Conservation (phyloP, 2,113 vertebrate species). For the Athene noctua region DNA sequence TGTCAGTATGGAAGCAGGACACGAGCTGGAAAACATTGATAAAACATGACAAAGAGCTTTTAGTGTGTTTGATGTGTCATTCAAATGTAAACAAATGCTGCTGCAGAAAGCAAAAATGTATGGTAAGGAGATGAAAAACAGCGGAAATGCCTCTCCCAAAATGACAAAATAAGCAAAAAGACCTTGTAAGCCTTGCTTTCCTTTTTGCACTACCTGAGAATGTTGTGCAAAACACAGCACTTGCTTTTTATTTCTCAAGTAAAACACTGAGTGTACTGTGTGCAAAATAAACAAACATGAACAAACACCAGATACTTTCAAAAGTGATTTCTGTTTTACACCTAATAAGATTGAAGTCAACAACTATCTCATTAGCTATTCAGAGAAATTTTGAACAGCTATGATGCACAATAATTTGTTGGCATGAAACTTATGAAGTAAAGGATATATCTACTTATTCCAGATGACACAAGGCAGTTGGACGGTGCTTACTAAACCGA, state of each 20-base stretch:
- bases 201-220: background rate
- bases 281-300: background rate
- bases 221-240: background rate
- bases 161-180: background rate
- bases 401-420: background rate
- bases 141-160: background rate
- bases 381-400: background rate
- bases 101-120: background rate
- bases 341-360: background rate
- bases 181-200: background rate
- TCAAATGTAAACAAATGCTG: background rate
- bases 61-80: background rate
- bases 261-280: background rate
- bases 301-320: background rate
- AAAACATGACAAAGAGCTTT: slow-evolving; percentile 30
- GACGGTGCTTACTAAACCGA: background rate
- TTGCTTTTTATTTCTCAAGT: background rate
- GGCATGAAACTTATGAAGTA: background rate
- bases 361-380: background rate
- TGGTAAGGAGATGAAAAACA: background rate
- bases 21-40: background rate
- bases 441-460: background rate
- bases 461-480: background rate
- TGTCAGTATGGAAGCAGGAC: background rate
- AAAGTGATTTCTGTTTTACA: background rate